Percentiles rank a stretch among this genome's conserved stretches.
Evolutionary conservation across 1,140 invertebrate species (phyloP).

Genomic region (Antheraea pernyi): DNA sequence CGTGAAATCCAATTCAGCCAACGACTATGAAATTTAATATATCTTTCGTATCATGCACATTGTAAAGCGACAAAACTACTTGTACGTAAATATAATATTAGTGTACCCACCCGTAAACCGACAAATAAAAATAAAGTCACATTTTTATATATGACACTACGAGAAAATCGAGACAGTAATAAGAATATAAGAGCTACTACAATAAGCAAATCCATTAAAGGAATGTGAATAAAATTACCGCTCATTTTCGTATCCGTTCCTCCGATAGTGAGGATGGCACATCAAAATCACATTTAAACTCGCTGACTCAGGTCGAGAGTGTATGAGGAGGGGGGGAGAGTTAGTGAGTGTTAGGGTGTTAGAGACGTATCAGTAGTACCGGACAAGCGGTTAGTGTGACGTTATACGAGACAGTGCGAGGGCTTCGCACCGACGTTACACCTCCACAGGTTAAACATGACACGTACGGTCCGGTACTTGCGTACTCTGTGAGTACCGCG

Average conservation of each 20-base stretch:
- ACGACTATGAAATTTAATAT: constrained; percentile 37
- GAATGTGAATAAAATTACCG: constrained; percentile 73
- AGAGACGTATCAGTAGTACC: constrained; percentile 23
- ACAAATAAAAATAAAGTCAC: constrained; percentile 42
- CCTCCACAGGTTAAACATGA: constrained; percentile 5
- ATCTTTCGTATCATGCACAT: constrained; percentile 67
- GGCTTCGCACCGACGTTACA: background rate
- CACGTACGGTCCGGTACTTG: constrained; percentile 3
- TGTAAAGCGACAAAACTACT: constrained; percentile 75
- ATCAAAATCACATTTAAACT: constrained; percentile 57
- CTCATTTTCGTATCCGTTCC: constrained; percentile 53
- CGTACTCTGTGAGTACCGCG: background rate
- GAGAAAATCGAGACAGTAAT: constrained; percentile 74
- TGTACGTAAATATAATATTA: constrained; percentile 76
- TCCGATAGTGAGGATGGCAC: constrained; percentile 61
- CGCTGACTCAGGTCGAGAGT: constrained; percentile 28
- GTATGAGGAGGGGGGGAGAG: constrained; percentile 22
- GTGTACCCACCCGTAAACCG: constrained; percentile 74
- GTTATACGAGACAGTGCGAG: background rate
- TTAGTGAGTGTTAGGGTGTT: constrained; percentile 43
- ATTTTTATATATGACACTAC: constrained; percentile 61
- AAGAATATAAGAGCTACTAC: constrained; percentile 69
- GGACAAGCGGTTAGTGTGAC: constrained; percentile 45
- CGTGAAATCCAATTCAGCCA: constrained; percentile 48
- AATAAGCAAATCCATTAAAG: constrained; percentile 72